Base-by-base conservation (phyloP, 2,888 invertebrate species). In the Ferrisia virgata region DNA sequence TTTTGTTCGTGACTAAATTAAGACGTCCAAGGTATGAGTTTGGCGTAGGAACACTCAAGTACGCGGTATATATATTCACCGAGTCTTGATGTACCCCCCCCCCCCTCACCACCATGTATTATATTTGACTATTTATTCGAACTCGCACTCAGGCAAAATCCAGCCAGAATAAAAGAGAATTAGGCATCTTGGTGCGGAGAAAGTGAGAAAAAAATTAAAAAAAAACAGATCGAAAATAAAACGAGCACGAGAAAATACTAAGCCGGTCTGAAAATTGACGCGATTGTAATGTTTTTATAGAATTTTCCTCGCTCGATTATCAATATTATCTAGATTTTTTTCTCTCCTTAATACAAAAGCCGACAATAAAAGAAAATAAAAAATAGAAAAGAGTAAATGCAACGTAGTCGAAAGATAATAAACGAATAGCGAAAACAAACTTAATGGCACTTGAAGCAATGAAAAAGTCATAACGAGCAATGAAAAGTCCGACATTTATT, bases 371-470 rank as follows among this genome's bases (percentile, higher is more conserved):
- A 31, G 80, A 53, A 80, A 80, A 80, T 80, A 80, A 80, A 80
- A 53, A 80, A 53, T 80, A 31, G 80, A 53, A 79, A 80, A 58
- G 80, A 25, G 80, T n/a, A n/a, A n/a, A n/a, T n/a, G n/a, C n/a
- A n/a, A n/a, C 40, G 53, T 58, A 39, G 80, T 28, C 53, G 79
- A 58, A n/a, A n/a, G 58, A 25, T 80, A 80, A 80, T 80, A 80
- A 80, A 80, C 53, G 80, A 80, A 80, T 80, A 53, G 47, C 47
- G n/a, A 80, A 80, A 80, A 80, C 80, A 80, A 80, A 80, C 80
- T 80, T 80, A 80, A 80, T 80, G 80, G 80, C 80, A 80, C 80
- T 80, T n/a, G 80, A 80, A 80, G 80, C 80, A 80, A 80, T 80
- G 80, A 80, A 80, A 80, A 80, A 80, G 47, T 80, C 80, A 80